Percentiles rank a stretch among this genome's conserved stretches.
Evolutionary conservation across 2,113 vertebrate species (phyloP).

Genomic region (Macquaria ambigua): DNA sequence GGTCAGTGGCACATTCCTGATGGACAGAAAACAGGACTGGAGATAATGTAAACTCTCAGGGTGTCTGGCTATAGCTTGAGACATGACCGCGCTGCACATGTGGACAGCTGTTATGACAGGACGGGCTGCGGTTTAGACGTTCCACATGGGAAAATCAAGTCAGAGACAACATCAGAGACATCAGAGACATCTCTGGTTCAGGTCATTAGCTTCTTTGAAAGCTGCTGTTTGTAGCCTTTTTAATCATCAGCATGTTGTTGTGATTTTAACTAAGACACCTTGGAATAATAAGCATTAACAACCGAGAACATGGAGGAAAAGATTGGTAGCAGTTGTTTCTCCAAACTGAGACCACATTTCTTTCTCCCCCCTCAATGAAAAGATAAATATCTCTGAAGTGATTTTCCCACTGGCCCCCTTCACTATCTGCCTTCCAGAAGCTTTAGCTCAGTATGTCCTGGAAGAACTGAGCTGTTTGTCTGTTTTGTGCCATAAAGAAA

Average conservation of each 20-base stretch:
- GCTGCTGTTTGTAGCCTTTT: neutral
- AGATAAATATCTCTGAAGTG: neutral
- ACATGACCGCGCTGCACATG: neutral
- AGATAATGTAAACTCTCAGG: neutral
- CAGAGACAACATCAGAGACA: too few species aligned
- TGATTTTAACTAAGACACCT: neutral
- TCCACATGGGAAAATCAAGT: neutral
- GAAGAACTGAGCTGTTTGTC: neutral
- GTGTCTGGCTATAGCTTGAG: slow-evolving; percentile 18
- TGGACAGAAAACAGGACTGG: slow-evolving; percentile 11
- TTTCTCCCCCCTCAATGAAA: neutral
- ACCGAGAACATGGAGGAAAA: neutral
- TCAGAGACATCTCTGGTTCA: too few species aligned
- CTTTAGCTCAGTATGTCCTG: neutral
- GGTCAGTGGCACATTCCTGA: neutral
- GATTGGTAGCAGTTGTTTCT: neutral
- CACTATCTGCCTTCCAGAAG: neutral
- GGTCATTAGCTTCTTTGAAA: neutral
- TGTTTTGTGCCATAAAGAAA: neutral
- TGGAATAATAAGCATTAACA: neutral
- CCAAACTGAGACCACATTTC: neutral
- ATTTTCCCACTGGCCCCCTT: neutral
- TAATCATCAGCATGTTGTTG: neutral
- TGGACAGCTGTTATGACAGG: slow-evolving; percentile 31
- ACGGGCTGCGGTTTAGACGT: neutral